Evolutionary conservation across 2,797 vertebrate species (phyloP).

Genomic region (Coccyzus lansbergi): DNA sequence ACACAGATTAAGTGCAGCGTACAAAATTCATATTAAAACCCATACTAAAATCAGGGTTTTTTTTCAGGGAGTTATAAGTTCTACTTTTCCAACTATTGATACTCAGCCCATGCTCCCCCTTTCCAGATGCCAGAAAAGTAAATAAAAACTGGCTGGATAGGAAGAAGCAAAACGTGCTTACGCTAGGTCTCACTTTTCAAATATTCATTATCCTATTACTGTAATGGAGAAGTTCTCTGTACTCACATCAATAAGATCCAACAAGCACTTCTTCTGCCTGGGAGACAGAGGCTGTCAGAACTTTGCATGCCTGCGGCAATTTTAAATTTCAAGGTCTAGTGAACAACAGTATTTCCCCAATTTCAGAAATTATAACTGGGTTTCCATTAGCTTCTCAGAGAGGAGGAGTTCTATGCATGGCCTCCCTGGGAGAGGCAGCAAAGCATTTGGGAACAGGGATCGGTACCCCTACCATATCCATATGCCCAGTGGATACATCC

Average conservation of each 20-base stretch:
- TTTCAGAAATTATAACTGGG: fast-evolving
- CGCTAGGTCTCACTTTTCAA: not conserved
- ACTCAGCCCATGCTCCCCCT: not conserved
- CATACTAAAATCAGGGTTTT: too few species aligned
- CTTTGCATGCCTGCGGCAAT: fast-evolving
- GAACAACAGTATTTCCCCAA: fast-evolving
- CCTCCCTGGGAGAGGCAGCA: not conserved
- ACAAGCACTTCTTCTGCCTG: not conserved
- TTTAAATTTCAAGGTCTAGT: not conserved
- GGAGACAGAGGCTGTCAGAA: not conserved
- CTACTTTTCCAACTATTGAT: not conserved
- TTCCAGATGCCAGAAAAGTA: not conserved
- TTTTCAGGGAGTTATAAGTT: not conserved
- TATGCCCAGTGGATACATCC: too few species aligned
- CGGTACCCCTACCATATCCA: too few species aligned
- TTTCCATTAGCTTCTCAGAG: not conserved
- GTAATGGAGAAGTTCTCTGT: not conserved
- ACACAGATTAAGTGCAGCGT: not conserved
- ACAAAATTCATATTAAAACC: not conserved
- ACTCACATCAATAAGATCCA: fast-evolving
- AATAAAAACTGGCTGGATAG: not conserved
- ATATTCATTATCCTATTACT: not conserved
- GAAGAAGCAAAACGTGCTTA: not conserved
- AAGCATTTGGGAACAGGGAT: fast-evolving
- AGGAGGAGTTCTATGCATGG: not conserved